These are phyloP conservation scores for Harpalus rubripes DNA, from an alignment of 2,888 invertebrate species.

Conservation along the genomic window DNA sequence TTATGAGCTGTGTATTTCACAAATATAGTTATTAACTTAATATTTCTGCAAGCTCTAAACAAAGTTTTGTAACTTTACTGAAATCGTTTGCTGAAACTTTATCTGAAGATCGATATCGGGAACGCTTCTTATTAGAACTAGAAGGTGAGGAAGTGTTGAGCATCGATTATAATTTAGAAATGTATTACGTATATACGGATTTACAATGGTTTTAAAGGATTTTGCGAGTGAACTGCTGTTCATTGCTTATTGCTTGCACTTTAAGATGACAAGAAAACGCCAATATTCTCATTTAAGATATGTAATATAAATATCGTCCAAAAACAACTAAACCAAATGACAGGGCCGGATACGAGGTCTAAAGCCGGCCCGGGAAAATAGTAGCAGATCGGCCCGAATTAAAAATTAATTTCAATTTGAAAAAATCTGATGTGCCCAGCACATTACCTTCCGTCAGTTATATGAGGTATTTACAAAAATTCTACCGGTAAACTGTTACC, in stretches of 20 bases:
- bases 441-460: too few species aligned
- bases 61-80: constrained; percentile 20
- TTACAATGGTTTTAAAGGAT: constrained; percentile 2
- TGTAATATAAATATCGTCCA: too few species aligned
- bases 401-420: too few species aligned
- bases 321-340: too few species aligned
- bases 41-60: constrained; percentile 42
- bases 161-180: constrained; percentile 36
- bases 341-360: too few species aligned
- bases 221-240: constrained; percentile 17
- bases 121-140: constrained; percentile 33
- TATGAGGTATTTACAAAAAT: too few species aligned
- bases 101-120: constrained; percentile 31
- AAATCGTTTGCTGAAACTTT: constrained; percentile 36
- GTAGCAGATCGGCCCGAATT: too few species aligned
- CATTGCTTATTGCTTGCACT: constrained; percentile 16
- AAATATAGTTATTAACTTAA: constrained; percentile 33
- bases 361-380: too few species aligned
- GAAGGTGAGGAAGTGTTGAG: not conserved
- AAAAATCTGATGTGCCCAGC: too few species aligned
- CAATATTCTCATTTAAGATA: not conserved
- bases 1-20: constrained; percentile 18
- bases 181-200: constrained; percentile 22
- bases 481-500: too few species aligned
- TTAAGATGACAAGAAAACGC: too few species aligned